Percentiles rank a stretch among this genome's conserved stretches.
Evolutionary conservation across 1,140 invertebrate genomes (phyloP).

Genomic region (Sitobion miscanthi): DNA sequence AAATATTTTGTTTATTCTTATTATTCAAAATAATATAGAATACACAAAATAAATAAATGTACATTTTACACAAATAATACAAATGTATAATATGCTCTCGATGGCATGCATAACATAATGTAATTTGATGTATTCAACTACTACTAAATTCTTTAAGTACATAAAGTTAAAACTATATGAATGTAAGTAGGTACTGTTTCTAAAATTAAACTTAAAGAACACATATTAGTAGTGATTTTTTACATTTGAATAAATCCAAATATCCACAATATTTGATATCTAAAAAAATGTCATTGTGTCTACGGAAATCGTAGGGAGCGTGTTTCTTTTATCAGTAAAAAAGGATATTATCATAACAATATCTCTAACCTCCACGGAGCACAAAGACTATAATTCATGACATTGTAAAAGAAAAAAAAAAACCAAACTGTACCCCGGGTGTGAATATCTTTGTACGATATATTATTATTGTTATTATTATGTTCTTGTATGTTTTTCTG

Average conservation of each 20-base stretch:
- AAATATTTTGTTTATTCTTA: neutral
- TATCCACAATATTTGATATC: neutral
- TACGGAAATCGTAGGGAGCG: no score
- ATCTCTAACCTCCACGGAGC: neutral
- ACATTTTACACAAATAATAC: neutral
- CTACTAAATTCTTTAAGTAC: no score
- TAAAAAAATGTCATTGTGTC: neutral
- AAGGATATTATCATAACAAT: neutral
- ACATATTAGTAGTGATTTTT: neutral
- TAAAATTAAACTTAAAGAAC: neutral
- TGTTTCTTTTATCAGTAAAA: conserved; percentile 4
- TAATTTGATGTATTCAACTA: neutral
- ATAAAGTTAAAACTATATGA: neutral
- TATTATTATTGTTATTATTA: conserved; percentile 15
- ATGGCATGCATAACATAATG: neutral
- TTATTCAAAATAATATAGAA: neutral
- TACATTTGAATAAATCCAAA: neutral
- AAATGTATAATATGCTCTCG: neutral
- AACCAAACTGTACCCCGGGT: neutral
- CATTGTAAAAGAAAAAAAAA: conserved; percentile 12
- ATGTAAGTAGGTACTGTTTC: neutral
- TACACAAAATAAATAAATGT: neutral
- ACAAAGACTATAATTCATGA: neutral
- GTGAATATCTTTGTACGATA: conserved; percentile 50
- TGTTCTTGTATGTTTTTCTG: conserved; percentile 44